Evolutionary conservation across 2,113 vertebrate species (phyloP).

Genomic region (Callipepla californica): DNA sequence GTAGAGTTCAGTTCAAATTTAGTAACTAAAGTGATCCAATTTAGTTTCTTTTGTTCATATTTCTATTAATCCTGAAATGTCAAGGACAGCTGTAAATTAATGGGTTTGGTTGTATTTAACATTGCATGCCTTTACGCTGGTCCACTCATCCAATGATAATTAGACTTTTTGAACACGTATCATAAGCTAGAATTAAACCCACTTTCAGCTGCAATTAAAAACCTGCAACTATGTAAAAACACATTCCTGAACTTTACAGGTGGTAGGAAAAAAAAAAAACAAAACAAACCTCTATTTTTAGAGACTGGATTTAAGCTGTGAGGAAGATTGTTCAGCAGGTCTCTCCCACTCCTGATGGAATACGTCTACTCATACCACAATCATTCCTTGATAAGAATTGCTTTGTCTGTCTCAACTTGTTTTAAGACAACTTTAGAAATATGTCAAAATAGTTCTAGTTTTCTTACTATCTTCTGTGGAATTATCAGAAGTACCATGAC

Average conservation of each 20-base stretch:
- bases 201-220: not conserved
- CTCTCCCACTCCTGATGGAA: not conserved
- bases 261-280: not conserved
- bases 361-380: not conserved
- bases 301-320: not conserved
- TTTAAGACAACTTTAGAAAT: not conserved
- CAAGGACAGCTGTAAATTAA: not conserved
- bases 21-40: not conserved
- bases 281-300: not conserved
- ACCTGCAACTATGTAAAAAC: not conserved
- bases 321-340: not conserved
- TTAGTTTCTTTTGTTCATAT: not conserved
- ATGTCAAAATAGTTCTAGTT: not conserved
- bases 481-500: not conserved
- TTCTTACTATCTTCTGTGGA: not conserved
- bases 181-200: slow-evolving; percentile 21
- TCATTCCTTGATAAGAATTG: not conserved
- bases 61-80: not conserved
- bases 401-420: not conserved
- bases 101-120: not conserved
- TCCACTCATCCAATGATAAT: too few relatives aligned
- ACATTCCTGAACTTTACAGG: not conserved
- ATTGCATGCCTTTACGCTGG: not conserved
- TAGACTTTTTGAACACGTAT: not conserved
- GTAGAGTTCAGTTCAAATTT: not conserved